Conservation (phyloP, 64 coral and sea anemone species). For the Montipora sp. region DNA sequence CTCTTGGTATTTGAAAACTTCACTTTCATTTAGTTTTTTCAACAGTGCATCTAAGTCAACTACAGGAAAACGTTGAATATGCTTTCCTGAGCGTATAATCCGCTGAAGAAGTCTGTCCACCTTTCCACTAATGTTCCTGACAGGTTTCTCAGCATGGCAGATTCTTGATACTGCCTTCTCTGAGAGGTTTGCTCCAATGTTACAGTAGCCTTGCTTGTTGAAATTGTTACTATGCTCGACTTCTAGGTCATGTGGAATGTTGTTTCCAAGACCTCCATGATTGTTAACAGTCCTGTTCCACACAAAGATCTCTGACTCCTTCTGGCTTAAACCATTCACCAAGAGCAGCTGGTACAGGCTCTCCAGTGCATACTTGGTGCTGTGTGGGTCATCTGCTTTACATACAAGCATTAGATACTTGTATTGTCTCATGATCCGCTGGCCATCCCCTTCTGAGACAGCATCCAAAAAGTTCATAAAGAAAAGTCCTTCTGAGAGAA, state of each 20-base stretch:
- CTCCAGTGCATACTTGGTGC: conserved; percentile 1
- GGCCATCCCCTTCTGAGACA: conserved; percentile 10
- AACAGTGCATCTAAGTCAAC: no score
- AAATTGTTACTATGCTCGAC: no score
- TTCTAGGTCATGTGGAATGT: not conserved
- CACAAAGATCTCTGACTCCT: conserved; percentile 5
- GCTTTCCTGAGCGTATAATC: no score
- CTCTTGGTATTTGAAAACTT: no score
- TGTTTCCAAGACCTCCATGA: not conserved
- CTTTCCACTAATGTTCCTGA: no score
- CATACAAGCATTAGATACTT: not conserved
- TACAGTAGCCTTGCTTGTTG: no score
- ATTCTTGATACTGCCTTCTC: no score
- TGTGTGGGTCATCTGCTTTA: not conserved
- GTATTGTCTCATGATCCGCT: not conserved
- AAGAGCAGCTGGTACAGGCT: conserved; percentile 7
- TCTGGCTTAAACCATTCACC: conserved; percentile 12
- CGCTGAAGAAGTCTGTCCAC: no score
- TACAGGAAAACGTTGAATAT: no score
- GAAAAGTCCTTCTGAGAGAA: conserved; percentile 16
- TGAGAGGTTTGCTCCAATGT: no score
- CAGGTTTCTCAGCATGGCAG: no score
- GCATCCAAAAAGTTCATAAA: conserved; percentile 47
- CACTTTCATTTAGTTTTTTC: no score
- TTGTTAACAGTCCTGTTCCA: conserved; percentile 12